Conservation (phyloP, 2,113 vertebrate species). For the Megaleporinus macrocephalus region DNA sequence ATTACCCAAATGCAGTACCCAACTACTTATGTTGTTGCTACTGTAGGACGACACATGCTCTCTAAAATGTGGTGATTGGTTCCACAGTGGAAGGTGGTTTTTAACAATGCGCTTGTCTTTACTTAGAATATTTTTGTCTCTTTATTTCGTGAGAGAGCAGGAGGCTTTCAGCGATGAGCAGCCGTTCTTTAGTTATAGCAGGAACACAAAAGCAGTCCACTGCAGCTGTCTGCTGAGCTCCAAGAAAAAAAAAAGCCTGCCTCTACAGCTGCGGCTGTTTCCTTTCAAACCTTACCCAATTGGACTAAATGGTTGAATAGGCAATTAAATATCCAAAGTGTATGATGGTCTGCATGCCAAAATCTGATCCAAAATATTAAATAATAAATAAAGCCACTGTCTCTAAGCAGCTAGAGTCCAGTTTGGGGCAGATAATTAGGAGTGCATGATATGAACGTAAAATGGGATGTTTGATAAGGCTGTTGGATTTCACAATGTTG, state of each 20-base stretch:
- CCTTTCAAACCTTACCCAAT: not conserved
- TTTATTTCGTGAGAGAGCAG: not conserved
- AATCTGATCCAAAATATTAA: not conserved
- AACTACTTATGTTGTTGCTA: too few relatives aligned
- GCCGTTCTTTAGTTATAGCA: not conserved
- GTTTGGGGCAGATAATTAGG: too few relatives aligned
- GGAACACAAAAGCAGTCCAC: not conserved
- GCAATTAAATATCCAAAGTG: conserved; percentile 1
- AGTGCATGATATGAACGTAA: too few relatives aligned
- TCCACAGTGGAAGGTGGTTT: not conserved
- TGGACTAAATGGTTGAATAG: not conserved
- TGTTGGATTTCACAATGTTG: too few relatives aligned
- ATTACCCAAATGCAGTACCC: not conserved
- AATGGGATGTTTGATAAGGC: too few relatives aligned
- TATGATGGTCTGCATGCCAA: not conserved
- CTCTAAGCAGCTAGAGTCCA: too few relatives aligned
- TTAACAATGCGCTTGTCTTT: not conserved
- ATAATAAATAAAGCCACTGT: too few relatives aligned
- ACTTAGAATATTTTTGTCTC: not conserved
- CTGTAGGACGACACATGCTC: too few relatives aligned
- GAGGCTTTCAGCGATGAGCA: not conserved
- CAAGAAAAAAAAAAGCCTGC: not conserved
- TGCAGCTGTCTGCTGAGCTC: conserved; percentile 2
- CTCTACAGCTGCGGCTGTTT: not conserved
- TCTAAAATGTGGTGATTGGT: not conserved